Base-by-base conservation (phyloP, 1,140 invertebrate species). In the Drosophila kurseongensis region DNA sequence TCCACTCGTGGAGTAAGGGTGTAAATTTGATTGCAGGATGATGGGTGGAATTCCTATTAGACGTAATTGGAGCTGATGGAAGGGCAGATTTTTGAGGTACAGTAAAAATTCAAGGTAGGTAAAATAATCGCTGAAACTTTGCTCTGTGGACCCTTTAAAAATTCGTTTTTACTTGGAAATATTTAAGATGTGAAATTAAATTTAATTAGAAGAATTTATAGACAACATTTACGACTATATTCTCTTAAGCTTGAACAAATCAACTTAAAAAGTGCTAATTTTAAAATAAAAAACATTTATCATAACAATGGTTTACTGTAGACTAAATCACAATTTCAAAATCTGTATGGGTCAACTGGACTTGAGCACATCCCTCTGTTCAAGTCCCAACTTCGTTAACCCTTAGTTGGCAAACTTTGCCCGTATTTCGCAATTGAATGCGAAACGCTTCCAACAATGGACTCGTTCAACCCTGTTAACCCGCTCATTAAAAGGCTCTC, bases 391-490 rank as follows among this genome's bases (percentile, higher is more conserved):
- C 23, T 29, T 18, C 9, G 38, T 4, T 41, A 58, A 32, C 57
- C 52, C 36, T 54, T 41, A 27, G 23, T 35, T 18, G 40, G 40
- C 32, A 45, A 16, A 63, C 41, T 44, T 23, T 13, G 14, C 16
- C 29, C 16, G 14, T 23, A 32, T 7, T 23, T 13, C 40, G 16
- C 29, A 60, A 23, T 16, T 38, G n/a, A 16, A 35, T 23, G 10
- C 1, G 9, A 44, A 63, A 44, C 14, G 10, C 27, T 23, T 36
- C 5, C 36, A 41, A 51, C 63, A 71, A 71, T 48, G 51, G 12
- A 29, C 14, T 16, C 36, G n/a, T 56, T 56, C 67, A 65, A 57
- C 71, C 73, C 73, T 66, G 60, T 75, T 75, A 75, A 58, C 72
- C 54, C 73, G 54, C 60, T 66, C 60, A 58, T 66, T 75, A 56